Evolutionary conservation across 1,140 invertebrate genomes (phyloP), one percentile per base, ranked within the genome.

Genomic region (Chlorops oryzae): DNA sequence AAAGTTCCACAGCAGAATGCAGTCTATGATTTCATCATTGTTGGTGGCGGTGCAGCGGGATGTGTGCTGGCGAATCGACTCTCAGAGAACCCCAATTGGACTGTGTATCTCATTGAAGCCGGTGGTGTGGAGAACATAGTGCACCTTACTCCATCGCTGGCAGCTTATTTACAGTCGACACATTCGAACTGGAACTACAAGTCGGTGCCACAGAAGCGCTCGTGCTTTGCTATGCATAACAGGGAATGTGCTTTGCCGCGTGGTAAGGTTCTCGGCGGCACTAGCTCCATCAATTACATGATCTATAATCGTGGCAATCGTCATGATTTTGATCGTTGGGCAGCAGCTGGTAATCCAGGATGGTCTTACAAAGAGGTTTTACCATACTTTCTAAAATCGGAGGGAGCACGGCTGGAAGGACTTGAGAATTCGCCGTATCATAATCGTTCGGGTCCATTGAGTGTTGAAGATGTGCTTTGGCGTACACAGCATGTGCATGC

Each of bases 1-100:
- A n/a, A 43, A 68, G 65, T 56, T 3, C 66, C 66, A 17, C 35
- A 38, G 18, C 38, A 69, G 5, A 45, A 27, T 15, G 47, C 52
- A 3, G 58, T 13, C 7, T 92, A 91, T 56, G 88, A 92, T 70
- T 92, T 91, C 57, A 84, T 92, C 21, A 78, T 90, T 37, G 80
- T 96, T 3, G 93, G 93, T 1, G 88, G 82, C 0, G 93, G 93
- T 10, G 90, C 90, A 0, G 67, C 65, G 74, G 84, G 84, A 12
- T 80, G 86, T 23, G 90, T 92, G 2, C 65, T 96, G 10, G 92
- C 92, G 0, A 90, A 84, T 61, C 73, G 84, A 21, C 61, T 88
- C 73, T 39, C 63, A 1, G 73, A 78, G 58, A 64, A 72, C 15
- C 52, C 53, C 0, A 54, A 68, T 10, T 73, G 72, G 66, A 73